phyloP scores from a whole-genome alignment of 2,888 invertebrate species.

The Protodeltote pygarga region DNA sequence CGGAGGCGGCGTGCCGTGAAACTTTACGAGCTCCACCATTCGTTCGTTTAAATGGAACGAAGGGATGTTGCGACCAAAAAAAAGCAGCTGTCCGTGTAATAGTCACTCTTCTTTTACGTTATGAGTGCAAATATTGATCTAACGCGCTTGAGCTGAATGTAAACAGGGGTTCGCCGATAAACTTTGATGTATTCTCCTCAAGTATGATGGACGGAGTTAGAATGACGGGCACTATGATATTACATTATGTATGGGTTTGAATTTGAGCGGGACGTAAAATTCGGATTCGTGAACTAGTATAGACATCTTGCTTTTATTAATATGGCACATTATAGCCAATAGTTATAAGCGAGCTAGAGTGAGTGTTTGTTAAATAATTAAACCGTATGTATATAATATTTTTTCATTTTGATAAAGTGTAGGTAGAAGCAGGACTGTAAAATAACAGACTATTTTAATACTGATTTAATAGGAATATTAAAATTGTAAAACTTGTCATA shows the following conservation, averaged over 20 bases:
- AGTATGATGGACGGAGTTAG: slow-evolving; percentile 40
- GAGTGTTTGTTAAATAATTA: no score
- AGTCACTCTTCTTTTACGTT: slow-evolving; percentile 48
- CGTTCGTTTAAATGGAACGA: slow-evolving; percentile 49
- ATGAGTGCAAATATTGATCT: slow-evolving; percentile 52
- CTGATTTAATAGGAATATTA: no score
- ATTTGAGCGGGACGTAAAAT: slow-evolving; percentile 20
- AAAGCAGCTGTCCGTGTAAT: slow-evolving; percentile 51
- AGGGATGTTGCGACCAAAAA: slow-evolving; percentile 48
- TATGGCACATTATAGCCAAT: no score
- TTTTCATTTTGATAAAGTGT: no score
- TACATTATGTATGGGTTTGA: slow-evolving; percentile 23
- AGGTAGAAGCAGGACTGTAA: no score
- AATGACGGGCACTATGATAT: slow-evolving; percentile 30
- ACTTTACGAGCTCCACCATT: slow-evolving; percentile 64
- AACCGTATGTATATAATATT: no score
- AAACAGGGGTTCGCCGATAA: slow-evolving; percentile 45
- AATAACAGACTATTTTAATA: no score
- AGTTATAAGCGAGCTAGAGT: no score
- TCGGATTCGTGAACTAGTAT: slow-evolving; percentile 14
- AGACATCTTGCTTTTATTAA: no score
- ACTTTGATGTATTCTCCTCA: slow-evolving; percentile 43
- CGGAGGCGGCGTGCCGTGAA: slow-evolving; percentile 66
- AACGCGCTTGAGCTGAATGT: slow-evolving; percentile 44
- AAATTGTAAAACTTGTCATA: no score